Percentiles rank a stretch among this genome's conserved stretches.
These are phyloP conservation scores for Onychorhynchus coronatus DNA, from an alignment of 2,113 vertebrate species.

Conservation along the genomic window DNA sequence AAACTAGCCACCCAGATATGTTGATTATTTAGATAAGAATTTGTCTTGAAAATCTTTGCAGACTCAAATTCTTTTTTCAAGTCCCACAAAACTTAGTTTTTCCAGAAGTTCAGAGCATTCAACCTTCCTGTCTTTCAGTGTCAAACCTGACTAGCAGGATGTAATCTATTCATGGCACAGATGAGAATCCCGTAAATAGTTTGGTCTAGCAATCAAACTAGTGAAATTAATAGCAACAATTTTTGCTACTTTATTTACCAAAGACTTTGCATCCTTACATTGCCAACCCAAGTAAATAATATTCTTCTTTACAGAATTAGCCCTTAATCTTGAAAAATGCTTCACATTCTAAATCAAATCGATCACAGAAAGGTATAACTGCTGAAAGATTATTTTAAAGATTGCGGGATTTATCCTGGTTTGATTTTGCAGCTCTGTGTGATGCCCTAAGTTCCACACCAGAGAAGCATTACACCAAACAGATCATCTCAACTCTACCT, in stretches of 20 bases:
- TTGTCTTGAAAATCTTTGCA: background rate
- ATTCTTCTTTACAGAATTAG: background rate
- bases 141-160: background rate
- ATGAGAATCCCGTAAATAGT: background rate
- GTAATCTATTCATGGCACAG: background rate
- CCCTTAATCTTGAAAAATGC: background rate
- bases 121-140: background rate
- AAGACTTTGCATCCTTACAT: background rate
- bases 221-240: background rate
- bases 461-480: background rate
- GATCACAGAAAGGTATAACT: background rate
- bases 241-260: background rate
- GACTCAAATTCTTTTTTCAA: rapidly evolving
- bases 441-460: too few species aligned
- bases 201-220: background rate
- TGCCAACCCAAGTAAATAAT: background rate
- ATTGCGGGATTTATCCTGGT: rapidly evolving
- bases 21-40: background rate
- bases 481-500: background rate
- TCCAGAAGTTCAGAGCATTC: background rate
- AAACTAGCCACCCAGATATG: background rate
- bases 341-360: background rate
- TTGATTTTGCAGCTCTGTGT: background rate
- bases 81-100: background rate
- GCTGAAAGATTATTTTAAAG: background rate